These are phyloP conservation scores for Bugula neritina DNA, from an alignment of 2,888 invertebrate species.

Conservation along the genomic window DNA sequence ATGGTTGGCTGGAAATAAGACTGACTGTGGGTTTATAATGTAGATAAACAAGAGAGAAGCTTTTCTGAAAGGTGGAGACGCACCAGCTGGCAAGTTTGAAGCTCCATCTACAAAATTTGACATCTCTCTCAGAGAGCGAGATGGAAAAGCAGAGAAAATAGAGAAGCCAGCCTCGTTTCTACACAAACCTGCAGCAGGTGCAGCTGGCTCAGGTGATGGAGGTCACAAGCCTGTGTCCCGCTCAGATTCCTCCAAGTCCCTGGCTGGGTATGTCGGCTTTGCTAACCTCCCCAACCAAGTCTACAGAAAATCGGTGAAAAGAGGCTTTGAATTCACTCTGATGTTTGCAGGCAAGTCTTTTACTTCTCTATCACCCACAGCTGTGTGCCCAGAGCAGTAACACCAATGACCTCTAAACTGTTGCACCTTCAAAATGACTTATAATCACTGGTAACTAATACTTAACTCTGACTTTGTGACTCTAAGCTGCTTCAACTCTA, in stretches of 20 bases:
- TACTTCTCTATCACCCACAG: no score
- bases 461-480: no score
- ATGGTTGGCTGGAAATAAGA: no score
- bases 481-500: no score
- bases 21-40: no score
- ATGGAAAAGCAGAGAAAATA: slow-evolving; percentile 27
- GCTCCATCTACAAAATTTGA: slow-evolving; percentile 28
- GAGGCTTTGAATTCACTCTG: slow-evolving; percentile 92
- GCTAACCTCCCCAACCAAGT: slow-evolving; percentile 95
- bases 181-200: neutral
- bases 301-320: slow-evolving; percentile 92
- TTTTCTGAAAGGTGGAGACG: slow-evolving; percentile 22
- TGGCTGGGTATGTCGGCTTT: slow-evolving; percentile 71
- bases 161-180: neutral
- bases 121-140: slow-evolving; percentile 17
- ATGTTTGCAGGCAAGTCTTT: slow-evolving; percentile 83
- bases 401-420: no score
- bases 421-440: no score
- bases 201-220: no score
- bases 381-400: no score
- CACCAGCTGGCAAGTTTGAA: slow-evolving; percentile 17
- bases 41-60: slow-evolving; percentile 27
- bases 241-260: slow-evolving; percentile 28
- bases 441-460: no score
- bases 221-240: neutral